phyloP scores from a whole-genome alignment of 1,140 invertebrate genomes.

The Diprion similis region DNA sequence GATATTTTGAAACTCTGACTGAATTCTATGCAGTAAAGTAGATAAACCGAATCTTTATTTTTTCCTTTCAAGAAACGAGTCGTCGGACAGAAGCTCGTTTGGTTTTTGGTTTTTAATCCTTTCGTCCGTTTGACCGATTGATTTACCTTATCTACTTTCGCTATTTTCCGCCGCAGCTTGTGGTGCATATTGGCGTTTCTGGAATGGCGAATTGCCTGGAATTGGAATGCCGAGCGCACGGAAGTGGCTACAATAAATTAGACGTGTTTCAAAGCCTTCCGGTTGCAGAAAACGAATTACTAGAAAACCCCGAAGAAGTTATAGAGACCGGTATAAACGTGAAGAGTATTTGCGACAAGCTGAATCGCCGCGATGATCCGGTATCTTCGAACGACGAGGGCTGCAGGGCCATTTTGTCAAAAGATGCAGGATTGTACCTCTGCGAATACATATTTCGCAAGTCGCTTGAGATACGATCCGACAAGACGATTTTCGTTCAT shows the following conservation, averaged over 20 bases:
- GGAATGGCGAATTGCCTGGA: slow-evolving; percentile 60
- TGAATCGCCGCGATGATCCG: slow-evolving; percentile 40
- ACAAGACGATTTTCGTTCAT: slow-evolving; percentile 70
- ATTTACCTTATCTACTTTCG: slow-evolving; percentile 8
- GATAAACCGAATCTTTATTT: no score
- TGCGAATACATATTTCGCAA: slow-evolving; percentile 76
- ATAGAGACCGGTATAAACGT: slow-evolving; percentile 56
- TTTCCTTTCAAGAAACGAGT: no score
- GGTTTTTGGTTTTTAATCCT: no score
- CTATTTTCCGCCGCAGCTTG: slow-evolving; percentile 60
- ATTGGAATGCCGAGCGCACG: slow-evolving; percentile 66
- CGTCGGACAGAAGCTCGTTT: no score
- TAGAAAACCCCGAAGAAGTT: slow-evolving; percentile 33
- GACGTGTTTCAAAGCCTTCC: slow-evolving; percentile 60
- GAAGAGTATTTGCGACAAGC: slow-evolving; percentile 51
- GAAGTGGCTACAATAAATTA: slow-evolving; percentile 62
- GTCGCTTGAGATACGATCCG: slow-evolving; percentile 65
- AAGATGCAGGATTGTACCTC: slow-evolving; percentile 66
- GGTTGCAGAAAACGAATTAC: slow-evolving; percentile 48
- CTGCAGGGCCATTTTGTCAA: slow-evolving; percentile 50
- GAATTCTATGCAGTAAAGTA: no score
- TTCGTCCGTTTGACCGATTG: no score
- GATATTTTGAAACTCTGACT: not conserved
- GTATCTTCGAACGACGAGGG: slow-evolving; percentile 22
- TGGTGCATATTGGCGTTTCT: slow-evolving; percentile 74